Evolutionary conservation across 2,113 vertebrate species (phyloP).

Genomic region (Poecilia latipinna): DNA sequence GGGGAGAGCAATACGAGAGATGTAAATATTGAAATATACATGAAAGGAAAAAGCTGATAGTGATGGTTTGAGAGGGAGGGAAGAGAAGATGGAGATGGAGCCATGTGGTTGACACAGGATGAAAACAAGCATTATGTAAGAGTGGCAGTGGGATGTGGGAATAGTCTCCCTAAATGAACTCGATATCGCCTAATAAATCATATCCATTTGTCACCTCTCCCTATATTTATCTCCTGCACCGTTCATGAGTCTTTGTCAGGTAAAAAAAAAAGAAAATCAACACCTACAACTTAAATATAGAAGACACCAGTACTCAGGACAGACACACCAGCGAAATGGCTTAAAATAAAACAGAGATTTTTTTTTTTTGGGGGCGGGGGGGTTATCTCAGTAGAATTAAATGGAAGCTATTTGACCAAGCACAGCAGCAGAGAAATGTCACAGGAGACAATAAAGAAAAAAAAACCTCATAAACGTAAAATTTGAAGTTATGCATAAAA

Average conservation of each 20-base stretch:
- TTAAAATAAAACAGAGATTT: too few relatives aligned
- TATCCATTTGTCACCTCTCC: slow-evolving; percentile 34
- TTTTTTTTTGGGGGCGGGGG: too few relatives aligned
- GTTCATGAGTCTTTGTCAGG: too few relatives aligned
- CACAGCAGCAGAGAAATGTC: too few relatives aligned
- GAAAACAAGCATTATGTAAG: neutral
- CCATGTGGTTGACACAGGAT: neutral
- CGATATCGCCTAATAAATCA: slow-evolving; percentile 23
- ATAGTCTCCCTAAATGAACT: slow-evolving; percentile 16
- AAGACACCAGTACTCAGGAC: neutral
- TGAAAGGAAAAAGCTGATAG: neutral
- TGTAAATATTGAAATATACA: slow-evolving; percentile 35
- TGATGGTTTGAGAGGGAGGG: neutral
- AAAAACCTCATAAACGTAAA: too few relatives aligned
- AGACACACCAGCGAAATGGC: neutral
- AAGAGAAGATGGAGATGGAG: neutral
- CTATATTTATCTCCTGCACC: too few relatives aligned
- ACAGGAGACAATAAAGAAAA: too few relatives aligned
- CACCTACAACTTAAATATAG: neutral
- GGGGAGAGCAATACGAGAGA: neutral
- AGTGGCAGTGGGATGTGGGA: neutral
- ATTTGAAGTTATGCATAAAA: too few relatives aligned
- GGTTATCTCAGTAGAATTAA: too few relatives aligned
- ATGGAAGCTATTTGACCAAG: too few relatives aligned
- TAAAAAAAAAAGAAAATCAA: neutral